Conservation (phyloP, 2,888 invertebrate species). For the Frankliniella intonsa region DNA sequence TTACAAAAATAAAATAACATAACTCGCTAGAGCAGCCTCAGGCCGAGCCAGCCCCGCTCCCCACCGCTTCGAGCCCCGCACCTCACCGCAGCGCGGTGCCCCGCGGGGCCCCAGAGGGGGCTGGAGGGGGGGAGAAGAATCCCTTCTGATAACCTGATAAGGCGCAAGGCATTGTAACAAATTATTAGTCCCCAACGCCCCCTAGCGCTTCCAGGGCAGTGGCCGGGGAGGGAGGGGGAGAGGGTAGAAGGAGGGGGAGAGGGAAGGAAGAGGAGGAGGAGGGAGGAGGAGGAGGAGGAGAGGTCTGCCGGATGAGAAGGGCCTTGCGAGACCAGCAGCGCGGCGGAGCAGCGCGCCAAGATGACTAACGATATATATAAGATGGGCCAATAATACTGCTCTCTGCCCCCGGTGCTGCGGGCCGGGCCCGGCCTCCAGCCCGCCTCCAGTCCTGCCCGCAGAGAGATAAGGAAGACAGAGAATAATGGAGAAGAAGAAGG, state of each 20-base stretch:
- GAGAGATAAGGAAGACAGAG: neutral
- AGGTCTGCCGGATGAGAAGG: slow-evolving; percentile 11
- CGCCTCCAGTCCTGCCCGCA: neutral
- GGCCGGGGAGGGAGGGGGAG: neutral
- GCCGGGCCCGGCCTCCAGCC: neutral
- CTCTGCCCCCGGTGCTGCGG: neutral
- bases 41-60: neutral
- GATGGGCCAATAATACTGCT: slow-evolving; percentile 4
- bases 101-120: neutral
- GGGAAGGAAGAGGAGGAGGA: neutral
- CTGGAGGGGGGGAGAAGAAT: slow-evolving; percentile 5
- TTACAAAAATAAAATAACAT: no score
- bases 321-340: neutral
- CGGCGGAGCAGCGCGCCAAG: neutral
- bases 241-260: neutral
- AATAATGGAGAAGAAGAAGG: neutral
- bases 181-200: slow-evolving; percentile 26
- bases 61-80: neutral
- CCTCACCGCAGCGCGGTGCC: neutral
- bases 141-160: slow-evolving; percentile 24
- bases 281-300: neutral
- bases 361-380: slow-evolving; percentile 21
- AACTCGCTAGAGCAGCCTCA: neutral
- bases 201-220: neutral
- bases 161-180: slow-evolving; percentile 22